Evolutionary conservation across 1,140 invertebrate species (phyloP).

Genomic region (Sitobion miscanthi): DNA sequence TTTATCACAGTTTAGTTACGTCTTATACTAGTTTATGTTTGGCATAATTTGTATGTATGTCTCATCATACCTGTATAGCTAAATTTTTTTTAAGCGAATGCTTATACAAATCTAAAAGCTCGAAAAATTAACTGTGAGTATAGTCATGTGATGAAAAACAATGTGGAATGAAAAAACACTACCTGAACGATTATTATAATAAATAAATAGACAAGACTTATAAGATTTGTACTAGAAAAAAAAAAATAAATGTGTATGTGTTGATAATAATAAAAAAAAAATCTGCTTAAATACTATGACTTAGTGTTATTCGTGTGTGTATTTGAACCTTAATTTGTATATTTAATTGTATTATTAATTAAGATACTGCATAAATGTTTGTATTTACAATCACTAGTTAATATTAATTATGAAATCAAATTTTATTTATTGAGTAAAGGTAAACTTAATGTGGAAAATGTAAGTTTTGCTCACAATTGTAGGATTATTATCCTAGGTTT

Average conservation of each 20-base stretch:
- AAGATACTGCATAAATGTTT: not conserved
- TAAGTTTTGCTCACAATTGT: slow-evolving; percentile 14
- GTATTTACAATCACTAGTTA: not conserved
- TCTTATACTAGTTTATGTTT: slow-evolving; percentile 56
- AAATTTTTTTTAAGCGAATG: slow-evolving; percentile 51
- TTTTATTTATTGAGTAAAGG: not conserved
- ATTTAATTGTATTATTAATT: not conserved
- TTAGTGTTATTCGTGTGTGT: slow-evolving; percentile 46
- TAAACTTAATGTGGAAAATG: slow-evolving; percentile 3
- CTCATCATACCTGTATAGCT: slow-evolving; percentile 52
- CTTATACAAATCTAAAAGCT: slow-evolving; percentile 41
- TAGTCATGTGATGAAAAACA: slow-evolving; percentile 43
- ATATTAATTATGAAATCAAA: slow-evolving; percentile 13
- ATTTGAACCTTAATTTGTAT: slow-evolving; percentile 44
- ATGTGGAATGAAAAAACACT: slow-evolving; percentile 51
- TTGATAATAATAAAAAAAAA: not conserved
- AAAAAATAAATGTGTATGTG: slow-evolving; percentile 29
- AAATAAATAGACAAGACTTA: slow-evolving; percentile 32
- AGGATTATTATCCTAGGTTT: slow-evolving; percentile 3
- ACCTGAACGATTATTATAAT: slow-evolving; percentile 22
- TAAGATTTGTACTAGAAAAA: slow-evolving; percentile 50
- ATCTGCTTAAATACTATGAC: slow-evolving; percentile 48
- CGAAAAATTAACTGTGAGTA: slow-evolving; percentile 48
- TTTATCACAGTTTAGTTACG: slow-evolving; percentile 56
- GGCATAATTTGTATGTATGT: slow-evolving; percentile 53